Conservation (phyloP, 1,140 invertebrate species). For the Bombus ignitus region DNA sequence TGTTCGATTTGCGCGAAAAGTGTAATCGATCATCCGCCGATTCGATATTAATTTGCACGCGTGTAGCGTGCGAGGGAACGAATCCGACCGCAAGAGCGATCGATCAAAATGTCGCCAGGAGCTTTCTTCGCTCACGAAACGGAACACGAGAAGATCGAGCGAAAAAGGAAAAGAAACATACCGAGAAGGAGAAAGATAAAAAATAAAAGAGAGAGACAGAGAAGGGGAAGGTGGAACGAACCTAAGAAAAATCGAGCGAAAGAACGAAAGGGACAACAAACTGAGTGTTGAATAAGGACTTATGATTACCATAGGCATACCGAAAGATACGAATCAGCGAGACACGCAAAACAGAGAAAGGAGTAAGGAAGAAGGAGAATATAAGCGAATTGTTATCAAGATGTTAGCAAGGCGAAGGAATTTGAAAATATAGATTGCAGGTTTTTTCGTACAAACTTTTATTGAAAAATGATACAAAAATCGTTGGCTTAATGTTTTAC, state of each 20-base stretch:
- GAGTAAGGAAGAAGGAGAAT: too few species aligned
- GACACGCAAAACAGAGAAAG: too few species aligned
- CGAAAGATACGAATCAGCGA: background rate
- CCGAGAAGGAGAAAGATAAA: background rate
- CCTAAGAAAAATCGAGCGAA: constrained; percentile 10
- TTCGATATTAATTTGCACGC: constrained; percentile 37
- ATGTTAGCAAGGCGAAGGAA: too few species aligned
- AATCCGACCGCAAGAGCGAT: constrained; percentile 9
- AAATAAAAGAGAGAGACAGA: background rate
- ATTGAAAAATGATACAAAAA: too few species aligned
- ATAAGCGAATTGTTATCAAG: too few species aligned
- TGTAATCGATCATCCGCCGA: constrained; percentile 31
- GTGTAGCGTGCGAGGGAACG: background rate
- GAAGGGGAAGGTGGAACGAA: background rate
- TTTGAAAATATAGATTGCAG: too few species aligned
- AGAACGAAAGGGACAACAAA: background rate
- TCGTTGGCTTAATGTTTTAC: too few species aligned
- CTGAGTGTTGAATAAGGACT: background rate
- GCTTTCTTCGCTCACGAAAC: constrained; percentile 8
- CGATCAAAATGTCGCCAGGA: constrained; percentile 40
- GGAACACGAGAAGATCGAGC: background rate
- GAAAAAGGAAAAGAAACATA: background rate
- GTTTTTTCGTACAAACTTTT: too few species aligned
- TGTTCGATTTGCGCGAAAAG: background rate
- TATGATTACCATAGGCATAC: background rate